phyloP scores from a whole-genome alignment of 2,113 vertebrate species.

The Rattus rattus region DNA sequence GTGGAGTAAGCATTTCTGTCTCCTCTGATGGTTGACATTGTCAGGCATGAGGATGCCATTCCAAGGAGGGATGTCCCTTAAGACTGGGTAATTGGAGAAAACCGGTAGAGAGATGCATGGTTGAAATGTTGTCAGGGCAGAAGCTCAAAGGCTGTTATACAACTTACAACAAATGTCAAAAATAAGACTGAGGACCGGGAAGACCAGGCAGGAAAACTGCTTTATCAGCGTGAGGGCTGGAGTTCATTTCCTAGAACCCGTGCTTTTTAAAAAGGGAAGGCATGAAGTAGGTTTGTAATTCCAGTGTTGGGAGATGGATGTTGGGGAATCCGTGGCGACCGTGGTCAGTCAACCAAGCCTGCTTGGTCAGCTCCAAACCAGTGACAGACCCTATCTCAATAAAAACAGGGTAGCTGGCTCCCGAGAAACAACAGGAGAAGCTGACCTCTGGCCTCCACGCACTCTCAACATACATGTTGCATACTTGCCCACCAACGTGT shows the following conservation, averaged over 20 bases:
- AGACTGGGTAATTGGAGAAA: neutral
- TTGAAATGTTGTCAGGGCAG: neutral
- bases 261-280: neutral
- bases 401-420: neutral
- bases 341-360: neutral
- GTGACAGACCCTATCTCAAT: neutral
- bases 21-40: neutral
- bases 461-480: neutral
- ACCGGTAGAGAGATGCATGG: neutral
- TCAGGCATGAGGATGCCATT: neutral
- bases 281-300: neutral
- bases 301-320: neutral
- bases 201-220: neutral
- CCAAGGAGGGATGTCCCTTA: neutral
- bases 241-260: neutral
- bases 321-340: neutral
- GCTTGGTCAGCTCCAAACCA: neutral
- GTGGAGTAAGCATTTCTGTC: neutral
- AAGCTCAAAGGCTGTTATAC: neutral
- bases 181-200: neutral
- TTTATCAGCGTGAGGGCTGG: neutral
- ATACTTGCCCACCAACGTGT: neutral
- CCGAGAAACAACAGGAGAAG: neutral
- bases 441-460: neutral
- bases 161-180: slow-evolving; percentile 6